Conservation (phyloP, 2,888 invertebrate genomes). For the Caenorhabditis becei region DNA sequence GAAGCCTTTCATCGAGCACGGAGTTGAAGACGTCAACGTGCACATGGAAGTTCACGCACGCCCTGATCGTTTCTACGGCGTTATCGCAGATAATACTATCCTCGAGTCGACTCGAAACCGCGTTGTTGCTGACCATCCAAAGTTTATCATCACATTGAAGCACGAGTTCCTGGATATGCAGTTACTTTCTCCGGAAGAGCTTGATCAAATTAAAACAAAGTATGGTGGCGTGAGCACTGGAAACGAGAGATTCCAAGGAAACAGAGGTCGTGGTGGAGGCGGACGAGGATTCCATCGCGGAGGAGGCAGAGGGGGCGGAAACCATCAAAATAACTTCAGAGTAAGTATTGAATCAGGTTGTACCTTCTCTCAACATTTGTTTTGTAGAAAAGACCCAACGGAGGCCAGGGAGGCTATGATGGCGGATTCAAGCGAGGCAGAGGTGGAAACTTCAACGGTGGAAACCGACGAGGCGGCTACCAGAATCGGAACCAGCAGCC, state of each 20-base stretch:
- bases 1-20: slow-evolving; percentile 73
- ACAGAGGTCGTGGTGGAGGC: slow-evolving; percentile 62
- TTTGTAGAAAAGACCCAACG: slow-evolving; percentile 56
- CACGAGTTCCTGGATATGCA: slow-evolving; percentile 61
- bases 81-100: slow-evolving; percentile 71
- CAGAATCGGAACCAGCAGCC: slow-evolving; percentile 21
- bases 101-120: slow-evolving; percentile 77
- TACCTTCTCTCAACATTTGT: too few relatives aligned
- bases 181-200: slow-evolving; percentile 50
- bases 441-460: slow-evolving; percentile 24
- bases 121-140: slow-evolving; percentile 74
- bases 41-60: slow-evolving; percentile 74
- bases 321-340: slow-evolving; percentile 25
- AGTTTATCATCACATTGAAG: slow-evolving; percentile 68
- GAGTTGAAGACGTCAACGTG: slow-evolving; percentile 70
- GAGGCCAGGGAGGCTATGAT: slow-evolving; percentile 22
- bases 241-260: slow-evolving; percentile 36
- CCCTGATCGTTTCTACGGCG: slow-evolving; percentile 73
- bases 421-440: slow-evolving; percentile 50
- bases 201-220: slow-evolving; percentile 32
- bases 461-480: slow-evolving; percentile 30
- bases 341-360: slow-evolving; percentile 11
- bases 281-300: slow-evolving; percentile 61
- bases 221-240: slow-evolving; percentile 52
- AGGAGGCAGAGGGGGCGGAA: slow-evolving; percentile 39